Evolutionary conservation across 2,888 invertebrate genomes (phyloP).

Genomic region (Quadriops clusia): DNA sequence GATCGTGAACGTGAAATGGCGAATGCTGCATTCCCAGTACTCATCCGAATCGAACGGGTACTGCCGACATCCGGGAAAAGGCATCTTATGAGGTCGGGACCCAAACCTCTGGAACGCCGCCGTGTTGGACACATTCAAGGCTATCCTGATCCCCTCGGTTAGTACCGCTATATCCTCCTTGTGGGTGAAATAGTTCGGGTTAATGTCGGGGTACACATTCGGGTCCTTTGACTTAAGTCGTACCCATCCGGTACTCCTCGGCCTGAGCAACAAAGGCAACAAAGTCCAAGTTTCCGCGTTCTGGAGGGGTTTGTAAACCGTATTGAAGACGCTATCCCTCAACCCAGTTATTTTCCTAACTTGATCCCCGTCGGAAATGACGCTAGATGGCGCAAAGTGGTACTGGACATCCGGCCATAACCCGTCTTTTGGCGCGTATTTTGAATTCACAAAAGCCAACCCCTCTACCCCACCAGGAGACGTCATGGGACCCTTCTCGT

Average conservation of each 20-base stretch:
- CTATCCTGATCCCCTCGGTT: constrained; percentile 76
- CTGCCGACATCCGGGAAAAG: constrained; percentile 72
- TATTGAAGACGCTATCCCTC: constrained; percentile 70
- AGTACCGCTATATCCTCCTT: constrained; percentile 67
- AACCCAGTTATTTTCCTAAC: constrained; percentile 55
- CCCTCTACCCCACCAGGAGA: constrained; percentile 73
- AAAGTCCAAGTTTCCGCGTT: constrained; percentile 77
- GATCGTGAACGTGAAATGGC: constrained; percentile 69
- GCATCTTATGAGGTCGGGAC: constrained; percentile 64
- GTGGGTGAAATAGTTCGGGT: constrained; percentile 86
- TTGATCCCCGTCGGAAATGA: constrained; percentile 74
- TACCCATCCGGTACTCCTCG: constrained; percentile 81
- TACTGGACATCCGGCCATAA: constrained; percentile 81
- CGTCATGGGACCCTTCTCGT: constrained; percentile 75
- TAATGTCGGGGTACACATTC: constrained; percentile 68
- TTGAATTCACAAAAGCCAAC: constrained; percentile 76
- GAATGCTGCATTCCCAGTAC: constrained; percentile 77
- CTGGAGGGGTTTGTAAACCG: constrained; percentile 70
- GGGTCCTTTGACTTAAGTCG: constrained; percentile 72
- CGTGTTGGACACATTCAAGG: constrained; percentile 66
- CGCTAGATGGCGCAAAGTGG: constrained; percentile 74
- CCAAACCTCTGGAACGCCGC: constrained; percentile 71
- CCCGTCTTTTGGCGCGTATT: constrained; percentile 65
- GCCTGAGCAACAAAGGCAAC: constrained; percentile 66
- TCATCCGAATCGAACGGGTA: constrained; percentile 62